These are phyloP conservation scores for Metacarcinus magister DNA, from an alignment of 2,888 invertebrate genomes.

Conservation along the genomic window DNA sequence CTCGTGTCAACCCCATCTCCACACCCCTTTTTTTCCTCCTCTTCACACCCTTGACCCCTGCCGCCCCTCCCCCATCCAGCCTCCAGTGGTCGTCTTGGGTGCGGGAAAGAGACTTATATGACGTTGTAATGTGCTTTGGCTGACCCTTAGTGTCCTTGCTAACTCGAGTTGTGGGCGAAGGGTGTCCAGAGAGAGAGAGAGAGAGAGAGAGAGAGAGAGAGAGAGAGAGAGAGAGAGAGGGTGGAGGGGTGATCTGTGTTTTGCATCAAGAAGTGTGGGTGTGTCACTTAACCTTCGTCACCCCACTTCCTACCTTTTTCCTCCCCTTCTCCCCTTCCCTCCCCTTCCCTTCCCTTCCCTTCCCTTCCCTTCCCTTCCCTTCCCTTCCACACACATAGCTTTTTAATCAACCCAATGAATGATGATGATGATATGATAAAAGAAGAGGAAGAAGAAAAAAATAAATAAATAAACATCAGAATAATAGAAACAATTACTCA, in stretches of 20 bases:
- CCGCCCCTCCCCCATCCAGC: background rate
- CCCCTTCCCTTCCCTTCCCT: background rate
- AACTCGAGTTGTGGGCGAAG: background rate
- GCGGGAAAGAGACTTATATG: background rate
- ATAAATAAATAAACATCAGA: background rate
- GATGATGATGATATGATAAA: too few relatives aligned
- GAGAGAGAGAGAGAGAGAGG: background rate
- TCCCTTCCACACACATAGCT: too few relatives aligned
- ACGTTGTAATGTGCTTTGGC: background rate
- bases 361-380: too few relatives aligned
- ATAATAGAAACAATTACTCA: slow-evolving; percentile 19
- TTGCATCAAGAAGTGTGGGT: slow-evolving; percentile 16
- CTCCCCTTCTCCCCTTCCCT: background rate
- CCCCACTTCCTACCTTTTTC: background rate
- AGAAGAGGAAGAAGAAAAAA: too few relatives aligned
- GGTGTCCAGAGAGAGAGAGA: background rate
- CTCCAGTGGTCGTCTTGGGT: background rate
- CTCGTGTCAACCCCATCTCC: background rate
- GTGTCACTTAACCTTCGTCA: slow-evolving; percentile 29
- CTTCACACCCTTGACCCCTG: background rate
- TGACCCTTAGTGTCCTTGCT: background rate
- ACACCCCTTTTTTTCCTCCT: background rate
- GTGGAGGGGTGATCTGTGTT: background rate
- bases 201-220: background rate
- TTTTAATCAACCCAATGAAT: too few relatives aligned